Evolutionary conservation across 2,113 vertebrate species (phyloP).

Genomic region (Phyllostomus discolor): DNA sequence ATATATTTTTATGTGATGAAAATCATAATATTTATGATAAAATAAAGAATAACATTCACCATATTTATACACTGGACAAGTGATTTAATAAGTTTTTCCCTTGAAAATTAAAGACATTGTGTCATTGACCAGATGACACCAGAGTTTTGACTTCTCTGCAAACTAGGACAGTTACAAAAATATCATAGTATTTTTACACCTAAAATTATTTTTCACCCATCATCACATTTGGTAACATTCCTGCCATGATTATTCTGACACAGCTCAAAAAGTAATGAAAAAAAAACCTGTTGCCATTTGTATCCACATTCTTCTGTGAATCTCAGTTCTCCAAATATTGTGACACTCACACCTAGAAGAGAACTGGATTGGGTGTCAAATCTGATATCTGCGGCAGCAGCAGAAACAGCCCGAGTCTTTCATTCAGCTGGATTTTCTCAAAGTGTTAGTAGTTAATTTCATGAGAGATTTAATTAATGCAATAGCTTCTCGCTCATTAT

Average conservation of each 20-base stretch:
- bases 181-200: not conserved
- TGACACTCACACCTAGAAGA: not conserved
- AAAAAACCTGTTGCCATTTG: not conserved
- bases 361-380: not conserved
- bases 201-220: constrained; percentile 16
- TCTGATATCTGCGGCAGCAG: not conserved
- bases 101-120: not conserved
- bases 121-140: not conserved
- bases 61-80: not conserved
- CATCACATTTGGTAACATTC: not conserved
- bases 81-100: not conserved
- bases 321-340: constrained; percentile 11
- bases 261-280: not conserved
- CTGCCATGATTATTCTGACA: constrained; percentile 12
- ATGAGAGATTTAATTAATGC: not conserved
- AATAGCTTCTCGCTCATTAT: not conserved
- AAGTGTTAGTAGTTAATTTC: constrained; percentile 2
- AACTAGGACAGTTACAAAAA: not conserved
- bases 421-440: not conserved
- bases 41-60: not conserved
- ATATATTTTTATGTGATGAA: not conserved
- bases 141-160: not conserved
- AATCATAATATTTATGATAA: not conserved
- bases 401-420: not conserved
- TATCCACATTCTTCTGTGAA: not conserved